Evolutionary conservation across 2,888 invertebrate species (phyloP), one percentile per base, ranked within the genome.

Genomic region (Metopia argyrocephala): DNA sequence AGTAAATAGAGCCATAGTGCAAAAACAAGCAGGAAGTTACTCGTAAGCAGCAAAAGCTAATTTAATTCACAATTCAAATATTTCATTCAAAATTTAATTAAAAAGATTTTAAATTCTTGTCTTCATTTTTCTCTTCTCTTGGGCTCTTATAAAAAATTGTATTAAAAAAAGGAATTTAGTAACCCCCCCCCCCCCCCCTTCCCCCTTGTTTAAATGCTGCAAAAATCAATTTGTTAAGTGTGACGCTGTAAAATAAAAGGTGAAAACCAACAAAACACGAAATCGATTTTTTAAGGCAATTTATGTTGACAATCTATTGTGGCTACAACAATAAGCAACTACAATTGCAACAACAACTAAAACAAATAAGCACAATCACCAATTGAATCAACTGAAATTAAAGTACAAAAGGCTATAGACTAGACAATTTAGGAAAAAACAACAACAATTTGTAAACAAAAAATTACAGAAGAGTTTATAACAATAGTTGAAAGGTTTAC

Each of bases 201-300:
- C n/a, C n/a, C n/a, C n/a, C n/a, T 38, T 15, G 15, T 38, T 59
- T 70, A 59, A 59, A 31, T 15, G 64, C 52, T 54, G 31, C 48
- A 21, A 20, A 54, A 79, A 70, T 75, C 45, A 54, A 74, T 64
- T 50, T 45, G 23, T 1, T 48, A 46, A 62, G 23, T 45, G 57
- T 52, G 46, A 52, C 52, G 28, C 20, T 50, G 4, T 38, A 18
- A 46, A 59, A n/a, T 15, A 66, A 74, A 45, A 31, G 15, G 12
- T 38, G 38, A 25, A 12, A 48, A 79, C 18, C 23, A 64, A 56
- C 18, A 56, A 9, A 61, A 52, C 25, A 5, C 6, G 31, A 48
- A 75, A 76, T 79, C 48, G 70, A 79, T 79, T 76, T 71, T 65
- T 31, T 21, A 48, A 71, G 50, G 21, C 28, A 68, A 54, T 54